Conservation (phyloP, 2,797 vertebrate species). For the Garrulus glandarius region DNA sequence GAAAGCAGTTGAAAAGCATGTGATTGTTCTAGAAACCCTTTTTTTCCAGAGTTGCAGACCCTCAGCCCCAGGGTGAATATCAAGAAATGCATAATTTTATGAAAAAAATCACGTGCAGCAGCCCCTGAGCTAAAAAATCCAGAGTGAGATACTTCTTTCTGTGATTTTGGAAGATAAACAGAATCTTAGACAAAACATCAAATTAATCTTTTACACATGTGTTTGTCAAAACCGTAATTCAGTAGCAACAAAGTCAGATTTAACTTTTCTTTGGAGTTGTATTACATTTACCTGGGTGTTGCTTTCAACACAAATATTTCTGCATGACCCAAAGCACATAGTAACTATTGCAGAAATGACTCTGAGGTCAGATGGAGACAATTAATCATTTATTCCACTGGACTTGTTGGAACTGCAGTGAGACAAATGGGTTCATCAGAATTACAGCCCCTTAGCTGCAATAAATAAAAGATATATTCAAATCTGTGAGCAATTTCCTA, state of each 20-base stretch:
- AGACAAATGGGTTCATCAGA: conserved; percentile 28
- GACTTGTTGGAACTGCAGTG: background rate
- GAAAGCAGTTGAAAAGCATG: background rate
- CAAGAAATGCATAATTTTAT: background rate
- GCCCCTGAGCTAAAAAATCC: background rate
- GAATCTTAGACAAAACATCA: conserved; percentile 1
- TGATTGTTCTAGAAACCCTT: background rate
- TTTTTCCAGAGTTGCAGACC: background rate
- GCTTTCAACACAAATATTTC: background rate
- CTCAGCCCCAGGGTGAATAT: accelerated
- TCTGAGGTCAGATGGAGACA: background rate
- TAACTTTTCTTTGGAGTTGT: background rate
- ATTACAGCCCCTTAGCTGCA: conserved; percentile 9
- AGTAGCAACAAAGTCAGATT: background rate
- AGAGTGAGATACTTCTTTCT: conserved; percentile 13
- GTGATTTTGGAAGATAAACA: conserved; percentile 18
- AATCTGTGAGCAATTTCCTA: background rate
- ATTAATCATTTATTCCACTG: conserved; percentile 19
- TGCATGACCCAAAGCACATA: background rate
- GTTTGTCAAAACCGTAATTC: background rate
- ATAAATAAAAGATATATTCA: conserved; percentile 44
- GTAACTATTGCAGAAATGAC: background rate
- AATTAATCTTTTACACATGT: background rate
- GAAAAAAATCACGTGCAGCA: background rate
- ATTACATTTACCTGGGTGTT: background rate